Percentiles rank a stretch among this genome's conserved stretches.
Evolutionary conservation across 1,140 invertebrate genomes (phyloP).

Genomic region (Temnothorax curvispinosus): DNA sequence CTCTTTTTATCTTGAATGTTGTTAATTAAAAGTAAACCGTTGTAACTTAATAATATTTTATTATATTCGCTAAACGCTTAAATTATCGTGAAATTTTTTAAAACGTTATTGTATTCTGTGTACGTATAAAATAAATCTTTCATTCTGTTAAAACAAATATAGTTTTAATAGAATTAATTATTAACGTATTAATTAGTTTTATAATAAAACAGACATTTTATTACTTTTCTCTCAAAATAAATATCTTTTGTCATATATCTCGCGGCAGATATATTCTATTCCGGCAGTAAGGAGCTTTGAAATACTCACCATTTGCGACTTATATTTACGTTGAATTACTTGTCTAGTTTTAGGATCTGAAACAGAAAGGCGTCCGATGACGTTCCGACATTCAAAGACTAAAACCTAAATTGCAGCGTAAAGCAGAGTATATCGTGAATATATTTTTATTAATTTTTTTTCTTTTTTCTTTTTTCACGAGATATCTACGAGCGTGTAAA

Average conservation of each 20-base stretch:
- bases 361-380: slow-evolving; percentile 83
- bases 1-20: not conserved
- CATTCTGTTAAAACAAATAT: not conserved
- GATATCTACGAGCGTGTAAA: slow-evolving; percentile 9
- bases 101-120: not conserved
- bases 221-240: not conserved
- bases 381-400: not conserved
- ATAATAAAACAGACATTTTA: not conserved
- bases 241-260: slow-evolving; percentile 2
- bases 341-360: slow-evolving; percentile 99
- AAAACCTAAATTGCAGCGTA: slow-evolving; percentile 30
- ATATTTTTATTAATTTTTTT: not conserved
- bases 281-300: not conserved
- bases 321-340: slow-evolving; percentile 98
- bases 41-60: slow-evolving; percentile 15
- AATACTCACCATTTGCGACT: slow-evolving; percentile 98
- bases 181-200: not conserved
- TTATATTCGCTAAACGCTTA: not conserved
- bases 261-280: not conserved
- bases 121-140: not conserved
- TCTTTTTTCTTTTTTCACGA: not conserved
- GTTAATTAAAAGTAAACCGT: not conserved
- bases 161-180: not conserved
- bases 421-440: slow-evolving; percentile 20
- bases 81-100: not conserved